phyloP scores from a whole-genome alignment of 35 echinoderm and acorn worm species.

The Ptychodera flava region DNA sequence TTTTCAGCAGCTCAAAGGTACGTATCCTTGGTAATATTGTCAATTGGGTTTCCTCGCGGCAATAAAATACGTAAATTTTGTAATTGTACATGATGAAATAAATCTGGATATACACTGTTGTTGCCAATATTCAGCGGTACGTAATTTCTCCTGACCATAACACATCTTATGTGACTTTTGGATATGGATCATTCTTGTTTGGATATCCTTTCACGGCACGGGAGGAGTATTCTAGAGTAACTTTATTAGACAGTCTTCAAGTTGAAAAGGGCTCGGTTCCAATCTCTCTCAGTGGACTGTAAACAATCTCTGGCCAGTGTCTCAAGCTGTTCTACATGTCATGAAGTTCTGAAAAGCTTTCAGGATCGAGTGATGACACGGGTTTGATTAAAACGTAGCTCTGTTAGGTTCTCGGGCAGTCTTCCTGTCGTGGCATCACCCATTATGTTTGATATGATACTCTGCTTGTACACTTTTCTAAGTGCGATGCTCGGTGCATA shows the following conservation, averaged over 20 bases:
- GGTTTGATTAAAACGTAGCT: neutral
- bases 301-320: neutral
- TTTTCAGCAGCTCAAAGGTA: neutral
- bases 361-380: neutral
- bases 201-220: no score
- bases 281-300: neutral
- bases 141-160: neutral
- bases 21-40: neutral
- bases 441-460: neutral
- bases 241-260: neutral
- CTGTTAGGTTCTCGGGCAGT: neutral
- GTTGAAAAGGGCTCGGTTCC: neutral
- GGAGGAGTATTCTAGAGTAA: no score
- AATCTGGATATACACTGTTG: neutral
- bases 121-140: neutral
- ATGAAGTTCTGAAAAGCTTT: neutral
- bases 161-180: neutral
- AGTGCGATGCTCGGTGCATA: no score
- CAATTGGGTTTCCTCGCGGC: neutral
- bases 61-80: neutral
- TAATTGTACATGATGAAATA: neutral
- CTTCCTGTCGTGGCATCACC: neutral
- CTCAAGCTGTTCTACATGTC: neutral
- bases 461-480: neutral
- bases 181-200: no score